These are phyloP conservation scores for Coptotermes formosanus DNA, from an alignment of 1,140 invertebrate species.

Conservation along the genomic window DNA sequence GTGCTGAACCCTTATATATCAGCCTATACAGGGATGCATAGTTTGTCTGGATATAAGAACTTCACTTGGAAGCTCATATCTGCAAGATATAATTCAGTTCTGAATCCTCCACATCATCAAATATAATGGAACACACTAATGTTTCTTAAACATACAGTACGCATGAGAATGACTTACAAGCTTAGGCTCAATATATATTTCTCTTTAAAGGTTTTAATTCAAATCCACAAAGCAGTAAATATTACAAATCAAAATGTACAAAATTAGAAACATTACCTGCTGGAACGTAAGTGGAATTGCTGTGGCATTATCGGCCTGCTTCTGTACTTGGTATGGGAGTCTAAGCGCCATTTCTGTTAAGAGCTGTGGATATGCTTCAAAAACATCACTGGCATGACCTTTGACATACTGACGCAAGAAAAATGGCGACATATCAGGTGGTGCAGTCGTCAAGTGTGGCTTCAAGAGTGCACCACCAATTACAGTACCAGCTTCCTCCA, in stretches of 20 bases:
- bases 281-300: slow-evolving; percentile 26
- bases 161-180: no score
- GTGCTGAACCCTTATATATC: no score
- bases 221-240: background rate
- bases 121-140: no score
- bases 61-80: no score
- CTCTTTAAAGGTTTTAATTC: background rate
- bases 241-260: background rate
- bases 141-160: no score
- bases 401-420: slow-evolving; percentile 92
- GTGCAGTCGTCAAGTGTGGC: slow-evolving; percentile 72
- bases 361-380: slow-evolving; percentile 89
- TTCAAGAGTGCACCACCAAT: slow-evolving; percentile 68
- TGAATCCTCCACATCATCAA: no score
- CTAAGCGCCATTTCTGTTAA: slow-evolving; percentile 93
- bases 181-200: no score
- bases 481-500: slow-evolving; percentile 53
- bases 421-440: slow-evolving; percentile 94
- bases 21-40: no score
- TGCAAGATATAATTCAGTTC: no score
- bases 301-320: slow-evolving; percentile 29
- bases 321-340: slow-evolving; percentile 86
- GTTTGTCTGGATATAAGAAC: no score
- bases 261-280: slow-evolving; percentile 18
- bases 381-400: slow-evolving; percentile 86